Evolutionary conservation across 1,140 invertebrate genomes (phyloP).

Genomic region (Linepithema humile): DNA sequence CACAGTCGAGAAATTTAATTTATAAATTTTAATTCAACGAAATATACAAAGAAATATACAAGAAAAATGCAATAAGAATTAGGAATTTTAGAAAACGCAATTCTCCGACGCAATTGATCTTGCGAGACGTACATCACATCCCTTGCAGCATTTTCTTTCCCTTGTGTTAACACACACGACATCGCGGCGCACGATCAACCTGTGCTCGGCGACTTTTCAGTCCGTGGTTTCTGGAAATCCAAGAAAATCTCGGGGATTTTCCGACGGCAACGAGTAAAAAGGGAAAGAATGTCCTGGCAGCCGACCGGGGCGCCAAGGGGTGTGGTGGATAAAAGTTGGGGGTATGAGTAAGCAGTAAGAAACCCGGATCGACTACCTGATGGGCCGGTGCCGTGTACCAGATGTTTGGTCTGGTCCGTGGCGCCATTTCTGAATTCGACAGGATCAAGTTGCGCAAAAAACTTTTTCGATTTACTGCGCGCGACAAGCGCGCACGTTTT

Average conservation of each 20-base stretch:
- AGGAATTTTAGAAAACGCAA: constrained; percentile 1
- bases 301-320: not conserved
- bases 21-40: no score
- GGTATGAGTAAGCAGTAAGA: constrained; percentile 64
- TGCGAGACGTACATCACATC: constrained; percentile 18
- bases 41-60: not conserved
- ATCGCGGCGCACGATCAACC: constrained; percentile 46
- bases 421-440: constrained; percentile 63
- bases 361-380: constrained; percentile 67
- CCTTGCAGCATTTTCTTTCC: not conserved
- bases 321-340: not conserved
- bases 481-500: constrained; percentile 5
- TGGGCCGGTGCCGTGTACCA: constrained; percentile 65
- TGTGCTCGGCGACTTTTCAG: constrained; percentile 53
- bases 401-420: constrained; percentile 63
- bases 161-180: constrained; percentile 52
- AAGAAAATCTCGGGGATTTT: constrained; percentile 69
- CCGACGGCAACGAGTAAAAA: constrained; percentile 53
- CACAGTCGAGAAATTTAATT: no score
- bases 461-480: constrained; percentile 64
- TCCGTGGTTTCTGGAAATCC: constrained; percentile 67
- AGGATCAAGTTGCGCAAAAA: constrained; percentile 34
- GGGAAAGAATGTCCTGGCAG: constrained; percentile 65
- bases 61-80: constrained; percentile 4
- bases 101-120: constrained; percentile 19